Base-by-base conservation (phyloP, 1,140 invertebrate genomes). In the Drosophila nebulosa region DNA sequence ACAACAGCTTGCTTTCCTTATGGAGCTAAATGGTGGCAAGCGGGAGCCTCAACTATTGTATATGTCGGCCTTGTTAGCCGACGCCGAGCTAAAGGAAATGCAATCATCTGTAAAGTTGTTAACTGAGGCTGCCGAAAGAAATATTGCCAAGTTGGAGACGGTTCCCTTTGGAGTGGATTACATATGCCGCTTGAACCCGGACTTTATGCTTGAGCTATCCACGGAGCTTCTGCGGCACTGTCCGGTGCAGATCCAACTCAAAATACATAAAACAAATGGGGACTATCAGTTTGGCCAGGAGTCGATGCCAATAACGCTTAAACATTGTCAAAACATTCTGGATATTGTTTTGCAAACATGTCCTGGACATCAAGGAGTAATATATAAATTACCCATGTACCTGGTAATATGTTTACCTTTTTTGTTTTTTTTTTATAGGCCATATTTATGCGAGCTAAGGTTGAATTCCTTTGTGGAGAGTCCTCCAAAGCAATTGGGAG, bases 1-100 rank as follows among this genome's bases (percentile, higher is more conserved):
- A 39, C 95, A 98, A 79, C 97, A 98, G 91, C 92, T 99, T 18
- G 96, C 98, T 73, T 95, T 98, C 75, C 92, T 99, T 0, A 94
- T 95, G 89, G 97, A 98, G 91, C 94, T 98, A 57, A 95, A 96
- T 72, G 94, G 95, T 1, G 92, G 92, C 10, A 91, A 93, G n/a
- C 92, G 86, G 22, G 75, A 94, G 56, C 92, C 94, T n/a, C 74
- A 95, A 30, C 88, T 96, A 9, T 92, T 95, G n/a, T 94, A 95
- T 60, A 92, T 97, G 90, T 94, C 94, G 24, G 95, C 96, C 0
- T 94, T 95, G 84, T 85, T 97, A 18, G 52, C 52, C 10, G 52
- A 16, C 5, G 92, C 93, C 64, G 58, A 69, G 14, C 53, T 59
- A 4, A 73, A 92, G 92, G 24, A 93, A 94, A 55, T 90, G 93